Conservation (phyloP, 2,888 invertebrate species). For the Trichogramma dendrolimi region DNA sequence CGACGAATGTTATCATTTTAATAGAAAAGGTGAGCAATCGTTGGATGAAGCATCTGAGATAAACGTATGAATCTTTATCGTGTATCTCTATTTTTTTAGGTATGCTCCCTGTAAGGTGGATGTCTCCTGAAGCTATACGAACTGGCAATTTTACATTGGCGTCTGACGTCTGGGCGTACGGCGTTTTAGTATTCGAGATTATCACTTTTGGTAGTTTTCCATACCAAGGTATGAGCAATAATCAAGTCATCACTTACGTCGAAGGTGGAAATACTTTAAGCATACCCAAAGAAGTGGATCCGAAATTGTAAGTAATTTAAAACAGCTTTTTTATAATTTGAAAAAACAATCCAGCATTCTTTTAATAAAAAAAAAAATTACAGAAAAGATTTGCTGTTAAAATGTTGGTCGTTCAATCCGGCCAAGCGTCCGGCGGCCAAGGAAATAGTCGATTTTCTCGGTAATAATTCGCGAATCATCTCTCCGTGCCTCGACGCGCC, state of each 20-base stretch:
- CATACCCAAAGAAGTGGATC: conserved; percentile 74
- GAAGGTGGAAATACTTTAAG: conserved; percentile 70
- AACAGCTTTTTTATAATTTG: background rate
- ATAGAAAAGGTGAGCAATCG: conserved; percentile 64
- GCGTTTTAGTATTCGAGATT: conserved; percentile 81
- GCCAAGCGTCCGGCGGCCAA: conserved; percentile 70
- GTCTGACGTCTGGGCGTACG: conserved; percentile 89
- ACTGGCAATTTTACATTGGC: conserved; percentile 79
- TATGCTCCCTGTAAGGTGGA: conserved; percentile 87
- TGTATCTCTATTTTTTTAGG: conserved; percentile 45
- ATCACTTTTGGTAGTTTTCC: conserved; percentile 89
- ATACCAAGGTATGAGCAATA: conserved; percentile 81
- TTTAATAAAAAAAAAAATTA: conserved; percentile 30
- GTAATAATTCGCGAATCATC: conserved; percentile 71
- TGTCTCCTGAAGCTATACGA: conserved; percentile 84
- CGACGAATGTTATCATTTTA: conserved; percentile 85
- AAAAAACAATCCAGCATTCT: background rate
- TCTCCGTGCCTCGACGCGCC: conserved; percentile 76
- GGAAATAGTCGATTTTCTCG: conserved; percentile 77
- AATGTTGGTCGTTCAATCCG: conserved; percentile 74
- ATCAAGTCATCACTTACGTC: conserved; percentile 76
- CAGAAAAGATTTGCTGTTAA: conserved; percentile 70
- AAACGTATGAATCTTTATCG: background rate
- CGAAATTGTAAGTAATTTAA: conserved; percentile 67
- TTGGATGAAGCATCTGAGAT: background rate